Evolutionary conservation across 2,113 vertebrate genomes (phyloP).

Genomic region (Rhea americana): DNA sequence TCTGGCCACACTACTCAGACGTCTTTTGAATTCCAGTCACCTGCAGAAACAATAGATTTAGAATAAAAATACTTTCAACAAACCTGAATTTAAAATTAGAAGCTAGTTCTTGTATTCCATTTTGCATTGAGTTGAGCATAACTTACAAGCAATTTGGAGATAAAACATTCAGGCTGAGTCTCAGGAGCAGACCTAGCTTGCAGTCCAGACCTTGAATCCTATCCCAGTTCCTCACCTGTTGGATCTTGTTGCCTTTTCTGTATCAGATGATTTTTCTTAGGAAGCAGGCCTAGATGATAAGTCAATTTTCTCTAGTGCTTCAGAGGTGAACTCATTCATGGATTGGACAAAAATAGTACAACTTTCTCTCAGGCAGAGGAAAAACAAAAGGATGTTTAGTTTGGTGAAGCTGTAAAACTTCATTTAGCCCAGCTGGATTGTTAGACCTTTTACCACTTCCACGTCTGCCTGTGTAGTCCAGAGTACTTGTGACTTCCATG

Average conservation of each 20-base stretch:
- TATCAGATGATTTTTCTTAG: not conserved
- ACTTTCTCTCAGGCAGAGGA: not conserved
- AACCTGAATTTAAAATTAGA: not conserved
- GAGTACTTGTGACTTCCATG: rapidly evolving
- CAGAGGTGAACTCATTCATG: not conserved
- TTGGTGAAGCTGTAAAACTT: not conserved
- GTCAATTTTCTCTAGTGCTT: not conserved
- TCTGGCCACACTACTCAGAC: not conserved
- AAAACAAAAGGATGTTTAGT: not conserved
- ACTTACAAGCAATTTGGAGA: not conserved
- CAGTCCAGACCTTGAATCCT: not conserved
- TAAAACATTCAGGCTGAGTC: rapidly evolving
- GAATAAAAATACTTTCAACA: not conserved
- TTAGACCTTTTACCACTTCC: not conserved
- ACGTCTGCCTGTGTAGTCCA: not conserved
- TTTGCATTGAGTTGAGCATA: not conserved
- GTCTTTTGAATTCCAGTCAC: not conserved
- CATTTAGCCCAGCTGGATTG: not conserved
- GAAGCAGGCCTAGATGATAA: not conserved
- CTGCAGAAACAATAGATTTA: not conserved
- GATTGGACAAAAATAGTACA: not conserved
- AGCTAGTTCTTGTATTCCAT: not conserved
- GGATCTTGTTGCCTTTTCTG: not conserved
- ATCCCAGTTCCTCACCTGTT: not conserved
- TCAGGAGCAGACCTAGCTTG: not conserved